Evolutionary conservation across 2,888 invertebrate genomes (phyloP), one percentile per base, ranked within the genome.

Genomic region (Podabrus alpinus): DNA sequence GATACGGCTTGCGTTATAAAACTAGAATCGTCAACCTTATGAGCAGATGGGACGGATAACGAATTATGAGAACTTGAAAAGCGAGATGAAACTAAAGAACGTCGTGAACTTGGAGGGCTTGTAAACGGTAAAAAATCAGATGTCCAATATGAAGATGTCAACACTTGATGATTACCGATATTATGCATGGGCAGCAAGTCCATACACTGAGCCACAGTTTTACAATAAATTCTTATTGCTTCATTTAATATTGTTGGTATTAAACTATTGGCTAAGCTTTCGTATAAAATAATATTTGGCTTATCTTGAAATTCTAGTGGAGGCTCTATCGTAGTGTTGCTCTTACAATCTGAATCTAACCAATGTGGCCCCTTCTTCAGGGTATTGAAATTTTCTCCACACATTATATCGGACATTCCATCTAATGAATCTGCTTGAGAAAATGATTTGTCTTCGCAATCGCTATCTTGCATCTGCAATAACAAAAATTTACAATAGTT

Each of bases 1-100:
- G 95, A 95, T 89, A 95, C 95, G 29, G 95, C 95, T 84, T 95
- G 95, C 0, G 95, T 95, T 79, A 95, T 95, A 85, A 95, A 95
- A 84, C 92, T 94, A 16, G 95, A 95, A 85, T 95, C 95, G 83
- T 95, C 95, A 1, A 91, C 92, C 87, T 93, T 94, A 82, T 94
- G 93, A 76, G 93, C 91, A 16, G 92, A 91, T 15, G 90, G 90
- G 61, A 91, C 89, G 78, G 93, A 92, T 75, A 95, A 89, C 0
- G 95, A 95, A 85, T 95, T 95, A 86, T 96, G 95, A 74, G 95
- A 95, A 84, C 94, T 95, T 66, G 95, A 95, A 15, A 95, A 89
- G 3, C 95, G 91, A n/a, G 91, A 90, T 5, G 94, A 94, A 9
- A 94, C 92, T 9, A 95, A 87, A 3, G 95, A 95, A 83, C 91